Percentiles rank a stretch among this genome's conserved stretches.
These are phyloP conservation scores for Morpho achilles DNA, from an alignment of 2,888 invertebrate species.

Conservation along the genomic window DNA sequence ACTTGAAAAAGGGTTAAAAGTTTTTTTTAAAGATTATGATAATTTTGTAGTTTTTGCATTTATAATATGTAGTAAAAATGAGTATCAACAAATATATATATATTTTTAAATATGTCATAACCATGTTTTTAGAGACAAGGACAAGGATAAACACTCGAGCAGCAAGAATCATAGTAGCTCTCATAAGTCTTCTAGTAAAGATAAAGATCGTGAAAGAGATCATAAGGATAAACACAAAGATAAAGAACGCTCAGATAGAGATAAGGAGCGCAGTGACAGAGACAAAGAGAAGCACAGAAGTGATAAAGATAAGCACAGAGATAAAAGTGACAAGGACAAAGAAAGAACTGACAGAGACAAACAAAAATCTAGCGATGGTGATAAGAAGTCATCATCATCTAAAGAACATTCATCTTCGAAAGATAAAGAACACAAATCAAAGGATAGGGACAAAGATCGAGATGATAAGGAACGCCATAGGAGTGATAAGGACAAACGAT, in stretches of 20 bases:
- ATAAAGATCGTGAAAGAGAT: slow-evolving; percentile 62
- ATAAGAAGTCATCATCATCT: slow-evolving; percentile 41
- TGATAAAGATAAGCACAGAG: slow-evolving; percentile 49
- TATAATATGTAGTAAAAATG: too few species aligned
- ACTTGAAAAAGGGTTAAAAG: too few species aligned
- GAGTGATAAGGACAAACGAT: slow-evolving; percentile 63
- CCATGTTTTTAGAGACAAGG: slow-evolving; percentile 58
- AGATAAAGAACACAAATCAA: slow-evolving; percentile 72
- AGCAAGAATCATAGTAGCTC: slow-evolving; percentile 77
- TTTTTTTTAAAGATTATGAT: too few species aligned
- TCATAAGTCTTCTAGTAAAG: slow-evolving; percentile 74
- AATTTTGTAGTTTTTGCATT: too few species aligned
- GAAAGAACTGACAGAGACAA: slow-evolving; percentile 42
- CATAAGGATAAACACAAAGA: slow-evolving; percentile 45
- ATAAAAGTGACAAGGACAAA: slow-evolving; percentile 31
- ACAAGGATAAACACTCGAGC: slow-evolving; percentile 76
- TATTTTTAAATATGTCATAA: too few species aligned
- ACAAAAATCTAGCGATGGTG: slow-evolving; percentile 42
- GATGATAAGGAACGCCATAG: slow-evolving; percentile 46
- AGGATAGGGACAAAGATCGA: slow-evolving; percentile 39
- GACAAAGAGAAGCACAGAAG: slow-evolving; percentile 41
- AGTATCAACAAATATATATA: too few species aligned
- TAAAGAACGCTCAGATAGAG: slow-evolving; percentile 40
- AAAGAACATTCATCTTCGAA: slow-evolving; percentile 33
- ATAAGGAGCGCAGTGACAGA: slow-evolving; percentile 58